These are phyloP conservation scores for Liparis tanakae DNA, from an alignment of 2,797 vertebrate species.

Conservation along the genomic window DNA sequence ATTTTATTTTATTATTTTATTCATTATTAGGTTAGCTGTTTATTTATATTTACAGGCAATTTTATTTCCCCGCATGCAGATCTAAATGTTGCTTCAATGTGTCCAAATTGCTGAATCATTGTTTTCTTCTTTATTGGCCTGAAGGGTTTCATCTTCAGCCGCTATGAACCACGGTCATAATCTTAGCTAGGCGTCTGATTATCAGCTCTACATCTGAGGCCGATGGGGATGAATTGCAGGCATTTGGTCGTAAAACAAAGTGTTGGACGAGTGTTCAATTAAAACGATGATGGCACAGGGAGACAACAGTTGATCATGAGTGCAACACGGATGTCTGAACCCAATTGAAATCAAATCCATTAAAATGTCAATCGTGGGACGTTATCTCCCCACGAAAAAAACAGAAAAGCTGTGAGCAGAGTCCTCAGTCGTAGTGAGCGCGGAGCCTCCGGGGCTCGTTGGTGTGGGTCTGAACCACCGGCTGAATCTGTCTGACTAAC, in stretches of 20 bases:
- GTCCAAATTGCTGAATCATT: too few relatives aligned
- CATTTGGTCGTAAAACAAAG: background rate
- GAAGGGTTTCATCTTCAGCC: background rate
- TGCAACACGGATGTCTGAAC: background rate
- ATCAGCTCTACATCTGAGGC: background rate
- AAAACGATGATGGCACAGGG: background rate
- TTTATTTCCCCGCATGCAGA: background rate
- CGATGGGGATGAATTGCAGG: background rate
- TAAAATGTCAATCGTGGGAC: background rate
- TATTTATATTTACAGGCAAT: background rate
- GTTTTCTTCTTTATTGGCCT: too few relatives aligned
- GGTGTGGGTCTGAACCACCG: background rate
- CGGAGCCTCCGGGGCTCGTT: background rate
- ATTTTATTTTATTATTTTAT: background rate
- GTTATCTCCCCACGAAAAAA: background rate
- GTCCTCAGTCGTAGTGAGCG: background rate
- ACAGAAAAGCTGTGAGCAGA: background rate
- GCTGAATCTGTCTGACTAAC: slow-evolving; percentile 13
- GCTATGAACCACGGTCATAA: background rate
- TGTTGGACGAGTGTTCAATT: background rate
- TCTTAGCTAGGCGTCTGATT: background rate
- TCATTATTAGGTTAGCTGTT: background rate
- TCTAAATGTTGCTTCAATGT: too few relatives aligned
- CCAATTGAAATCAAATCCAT: background rate
- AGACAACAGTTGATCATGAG: background rate